These are phyloP conservation scores for Sakesphorus luctuosus DNA, from an alignment of 2,113 vertebrate genomes.

Conservation along the genomic window DNA sequence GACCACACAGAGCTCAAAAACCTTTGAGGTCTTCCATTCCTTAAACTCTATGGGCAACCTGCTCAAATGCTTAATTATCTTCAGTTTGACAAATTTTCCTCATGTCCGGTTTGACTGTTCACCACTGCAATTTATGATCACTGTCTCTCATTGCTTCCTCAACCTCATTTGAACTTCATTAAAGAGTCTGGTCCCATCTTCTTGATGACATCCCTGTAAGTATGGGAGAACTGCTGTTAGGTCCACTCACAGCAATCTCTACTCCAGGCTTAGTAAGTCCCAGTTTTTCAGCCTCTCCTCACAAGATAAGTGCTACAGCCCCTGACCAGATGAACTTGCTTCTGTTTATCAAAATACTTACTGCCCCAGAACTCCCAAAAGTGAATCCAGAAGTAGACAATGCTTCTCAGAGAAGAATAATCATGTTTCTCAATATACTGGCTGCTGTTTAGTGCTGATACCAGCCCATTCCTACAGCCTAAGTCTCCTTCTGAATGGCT, in stretches of 20 bases:
- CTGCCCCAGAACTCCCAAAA: neutral
- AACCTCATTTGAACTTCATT: neutral
- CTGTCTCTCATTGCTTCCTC: neutral
- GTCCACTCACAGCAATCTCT: neutral
- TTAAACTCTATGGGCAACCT: neutral
- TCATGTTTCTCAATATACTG: neutral
- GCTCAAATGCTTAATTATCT: neutral
- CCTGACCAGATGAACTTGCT: neutral
- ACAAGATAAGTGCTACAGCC: neutral
- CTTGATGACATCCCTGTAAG: neutral
- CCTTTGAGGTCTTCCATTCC: neutral
- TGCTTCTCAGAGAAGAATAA: neutral
- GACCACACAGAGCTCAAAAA: neutral
- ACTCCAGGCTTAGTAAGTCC: neutral
- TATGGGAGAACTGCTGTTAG: neutral
- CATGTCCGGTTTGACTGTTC: neutral
- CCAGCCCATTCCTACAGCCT: neutral
- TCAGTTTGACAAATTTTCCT: neutral
- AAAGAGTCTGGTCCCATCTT: neutral
- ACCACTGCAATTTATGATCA: neutral
- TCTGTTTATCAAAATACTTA: neutral
- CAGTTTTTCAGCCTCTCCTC: neutral
- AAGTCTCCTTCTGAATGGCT: neutral
- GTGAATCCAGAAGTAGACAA: neutral
- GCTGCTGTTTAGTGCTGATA: neutral